phyloP scores from a whole-genome alignment of 1,140 invertebrate genomes.

The Sarcophaga bullata region DNA sequence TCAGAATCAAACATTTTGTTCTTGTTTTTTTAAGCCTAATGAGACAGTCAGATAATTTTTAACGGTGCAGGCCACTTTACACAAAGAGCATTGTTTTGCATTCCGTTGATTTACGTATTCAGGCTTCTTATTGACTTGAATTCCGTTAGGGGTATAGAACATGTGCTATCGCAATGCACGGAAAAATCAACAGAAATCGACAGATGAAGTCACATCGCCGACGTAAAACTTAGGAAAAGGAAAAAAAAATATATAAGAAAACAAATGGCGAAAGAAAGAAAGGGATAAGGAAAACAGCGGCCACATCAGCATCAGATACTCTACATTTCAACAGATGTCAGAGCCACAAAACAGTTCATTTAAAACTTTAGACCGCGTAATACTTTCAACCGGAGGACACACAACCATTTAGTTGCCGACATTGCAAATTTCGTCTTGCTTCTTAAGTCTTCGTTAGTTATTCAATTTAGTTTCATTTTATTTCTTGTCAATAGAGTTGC shows the following conservation, averaged over 20 bases:
- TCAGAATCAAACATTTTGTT: neutral
- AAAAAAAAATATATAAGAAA: neutral
- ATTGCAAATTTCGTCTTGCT: neutral
- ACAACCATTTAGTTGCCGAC: neutral
- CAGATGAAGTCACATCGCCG: constrained; percentile 32
- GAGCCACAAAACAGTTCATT: constrained; percentile 22
- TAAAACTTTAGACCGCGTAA: constrained; percentile 11
- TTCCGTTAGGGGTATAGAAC: neutral
- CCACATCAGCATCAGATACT: neutral
- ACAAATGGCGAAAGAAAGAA: neutral
- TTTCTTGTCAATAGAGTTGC: too few species aligned
- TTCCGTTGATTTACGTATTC: constrained; percentile 23
- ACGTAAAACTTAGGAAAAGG: neutral
- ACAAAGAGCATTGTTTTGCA: constrained; percentile 27
- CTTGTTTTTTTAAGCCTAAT: neutral
- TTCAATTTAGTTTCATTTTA: too few species aligned
- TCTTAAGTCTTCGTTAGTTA: neutral
- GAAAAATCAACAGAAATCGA: constrained; percentile 20
- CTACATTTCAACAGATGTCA: neutral
- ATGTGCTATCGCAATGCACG: constrained; percentile 22
- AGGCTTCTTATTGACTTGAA: constrained; percentile 19
- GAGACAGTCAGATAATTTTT: neutral
- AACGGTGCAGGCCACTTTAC: constrained; percentile 23
- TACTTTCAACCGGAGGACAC: constrained; percentile 19
- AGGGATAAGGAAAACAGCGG: neutral